Conservation (phyloP, 2,888 invertebrate genomes). For the Masnerella sp. region DNA sequence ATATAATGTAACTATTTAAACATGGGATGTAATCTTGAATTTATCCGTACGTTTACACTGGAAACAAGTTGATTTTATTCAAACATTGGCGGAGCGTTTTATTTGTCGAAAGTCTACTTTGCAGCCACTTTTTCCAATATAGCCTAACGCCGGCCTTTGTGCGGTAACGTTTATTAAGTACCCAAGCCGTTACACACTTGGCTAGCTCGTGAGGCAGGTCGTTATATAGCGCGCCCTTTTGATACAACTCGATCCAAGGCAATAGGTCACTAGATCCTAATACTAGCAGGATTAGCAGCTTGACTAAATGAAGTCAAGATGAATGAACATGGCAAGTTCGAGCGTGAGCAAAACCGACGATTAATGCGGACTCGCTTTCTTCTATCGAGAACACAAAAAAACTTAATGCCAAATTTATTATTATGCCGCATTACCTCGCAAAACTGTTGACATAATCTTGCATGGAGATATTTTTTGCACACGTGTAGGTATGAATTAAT, state of each 20-base stretch:
- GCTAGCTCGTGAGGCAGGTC: slow-evolving; percentile 10
- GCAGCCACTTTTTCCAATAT: not conserved
- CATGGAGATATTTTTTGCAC: too few species aligned
- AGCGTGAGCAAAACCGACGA: too few species aligned
- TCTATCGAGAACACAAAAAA: too few species aligned
- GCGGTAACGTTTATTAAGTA: slow-evolving; percentile 14
- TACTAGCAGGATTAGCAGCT: slow-evolving; percentile 16
- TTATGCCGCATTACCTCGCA: too few species aligned
- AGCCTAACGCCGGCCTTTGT: slow-evolving; percentile 5
- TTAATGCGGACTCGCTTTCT: too few species aligned
- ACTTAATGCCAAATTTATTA: too few species aligned
- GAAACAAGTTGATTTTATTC: not conserved
- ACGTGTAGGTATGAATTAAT: too few species aligned
- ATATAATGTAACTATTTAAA: not conserved
- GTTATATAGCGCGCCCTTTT: slow-evolving; percentile 26
- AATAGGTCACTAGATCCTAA: slow-evolving; percentile 23
- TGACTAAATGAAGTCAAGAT: too few species aligned
- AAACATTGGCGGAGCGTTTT: not conserved
- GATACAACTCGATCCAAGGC: slow-evolving; percentile 18
- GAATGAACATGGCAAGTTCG: too few species aligned
- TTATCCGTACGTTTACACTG: not conserved
- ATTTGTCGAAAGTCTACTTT: not conserved
- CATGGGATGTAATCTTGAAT: not conserved
- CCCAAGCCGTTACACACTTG: slow-evolving; percentile 19
- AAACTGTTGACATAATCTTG: too few species aligned